Conservation (phyloP, 2,888 invertebrate genomes). For the Synanthedon vespiformis region DNA sequence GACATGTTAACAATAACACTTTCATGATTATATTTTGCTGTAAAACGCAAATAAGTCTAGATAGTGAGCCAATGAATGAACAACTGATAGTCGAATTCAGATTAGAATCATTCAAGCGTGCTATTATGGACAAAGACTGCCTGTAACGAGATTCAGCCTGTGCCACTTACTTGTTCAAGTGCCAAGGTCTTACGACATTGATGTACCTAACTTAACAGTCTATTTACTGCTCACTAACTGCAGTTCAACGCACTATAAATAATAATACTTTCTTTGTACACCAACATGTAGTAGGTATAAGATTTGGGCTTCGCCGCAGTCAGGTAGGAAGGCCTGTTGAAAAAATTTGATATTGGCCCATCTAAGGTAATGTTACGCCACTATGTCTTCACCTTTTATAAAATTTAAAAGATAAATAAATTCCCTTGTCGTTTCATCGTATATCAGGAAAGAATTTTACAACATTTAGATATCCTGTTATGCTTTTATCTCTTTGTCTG, state of each 20-base stretch:
- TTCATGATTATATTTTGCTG: background rate
- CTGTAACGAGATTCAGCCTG: constrained; percentile 18
- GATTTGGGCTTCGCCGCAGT: too few relatives aligned
- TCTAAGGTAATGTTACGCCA: too few relatives aligned
- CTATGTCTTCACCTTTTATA: too few relatives aligned
- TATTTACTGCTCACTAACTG: constrained; percentile 1
- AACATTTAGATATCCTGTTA: too few relatives aligned
- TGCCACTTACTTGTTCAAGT: constrained; percentile 22
- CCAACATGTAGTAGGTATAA: too few relatives aligned
- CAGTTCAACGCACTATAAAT: background rate
- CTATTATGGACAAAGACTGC: constrained; percentile 15
- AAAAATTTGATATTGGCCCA: too few relatives aligned
- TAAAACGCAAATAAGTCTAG: background rate
- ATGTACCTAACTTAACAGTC: background rate
- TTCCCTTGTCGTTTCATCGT: too few relatives aligned
- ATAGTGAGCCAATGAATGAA: constrained; percentile 18
- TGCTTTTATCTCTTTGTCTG: too few relatives aligned
- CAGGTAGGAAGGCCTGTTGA: too few relatives aligned
- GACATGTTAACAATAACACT: background rate
- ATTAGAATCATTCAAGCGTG: constrained; percentile 27
- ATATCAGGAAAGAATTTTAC: too few relatives aligned
- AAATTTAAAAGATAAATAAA: too few relatives aligned
- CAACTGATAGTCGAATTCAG: constrained; percentile 28
- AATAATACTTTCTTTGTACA: too few relatives aligned
- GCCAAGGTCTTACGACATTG: constrained; percentile 24